Percentiles rank a stretch among this genome's conserved stretches.
Conservation (phyloP, 2,888 invertebrate species). For the Dryobotodes eremita region DNA sequence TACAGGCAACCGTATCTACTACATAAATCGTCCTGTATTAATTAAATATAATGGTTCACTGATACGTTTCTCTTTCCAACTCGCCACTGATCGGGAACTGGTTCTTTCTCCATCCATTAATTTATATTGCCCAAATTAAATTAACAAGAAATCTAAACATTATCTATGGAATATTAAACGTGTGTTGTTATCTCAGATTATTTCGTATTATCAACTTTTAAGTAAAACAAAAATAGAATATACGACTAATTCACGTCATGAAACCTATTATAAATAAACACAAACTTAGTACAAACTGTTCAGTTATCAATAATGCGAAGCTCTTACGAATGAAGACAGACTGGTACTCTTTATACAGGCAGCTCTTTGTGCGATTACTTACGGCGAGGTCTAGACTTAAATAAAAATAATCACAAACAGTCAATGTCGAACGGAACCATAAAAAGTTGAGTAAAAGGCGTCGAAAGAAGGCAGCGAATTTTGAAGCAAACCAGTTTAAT, state of each 20-base stretch:
- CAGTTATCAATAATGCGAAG: conserved; percentile 61
- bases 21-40: conserved; percentile 85
- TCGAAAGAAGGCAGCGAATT: conserved; percentile 91
- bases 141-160: conserved; percentile 83
- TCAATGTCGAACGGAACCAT: conserved; percentile 90
- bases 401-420: conserved; percentile 85
- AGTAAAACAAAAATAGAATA: conserved; percentile 62
- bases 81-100: conserved; percentile 80
- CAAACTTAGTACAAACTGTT: conserved; percentile 60
- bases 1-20: conserved; percentile 80
- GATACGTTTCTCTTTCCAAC: conserved; percentile 81
- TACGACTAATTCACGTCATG: conserved; percentile 55
- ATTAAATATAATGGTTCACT: conserved; percentile 86
- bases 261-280: conserved; percentile 47
- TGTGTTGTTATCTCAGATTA: conserved; percentile 71
- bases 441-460: conserved; percentile 91
- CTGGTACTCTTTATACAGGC: conserved; percentile 79
- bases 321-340: conserved; percentile 78
- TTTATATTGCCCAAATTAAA: conserved; percentile 86
- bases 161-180: conserved; percentile 78
- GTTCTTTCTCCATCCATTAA: conserved; percentile 82
- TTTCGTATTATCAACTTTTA: conserved; percentile 63
- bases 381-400: conserved; percentile 83
- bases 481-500: conserved; percentile 90
- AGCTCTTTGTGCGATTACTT: conserved; percentile 78